A percentile compares a stretch with the other conserved stretches of the same genome.
These are phyloP conservation scores for Ginglymostoma cirratum DNA, from an alignment of 2,113 vertebrate species.

Conservation along the genomic window DNA sequence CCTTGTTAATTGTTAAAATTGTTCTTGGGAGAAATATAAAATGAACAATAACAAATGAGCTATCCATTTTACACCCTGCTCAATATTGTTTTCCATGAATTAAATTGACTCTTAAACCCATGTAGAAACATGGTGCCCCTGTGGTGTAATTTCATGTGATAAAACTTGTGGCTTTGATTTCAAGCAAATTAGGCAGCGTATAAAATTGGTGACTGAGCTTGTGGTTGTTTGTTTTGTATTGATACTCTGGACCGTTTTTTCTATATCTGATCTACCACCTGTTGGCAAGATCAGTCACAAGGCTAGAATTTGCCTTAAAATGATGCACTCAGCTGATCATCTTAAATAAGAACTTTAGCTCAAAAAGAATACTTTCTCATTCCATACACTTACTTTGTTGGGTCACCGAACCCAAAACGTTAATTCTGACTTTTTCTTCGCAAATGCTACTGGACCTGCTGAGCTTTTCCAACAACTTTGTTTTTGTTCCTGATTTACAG, in stretches of 20 bases:
- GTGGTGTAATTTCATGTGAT: not conserved
- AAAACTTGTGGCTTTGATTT: not conserved
- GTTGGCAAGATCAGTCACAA: not conserved
- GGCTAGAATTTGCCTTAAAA: not conserved
- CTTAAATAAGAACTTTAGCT: no score
- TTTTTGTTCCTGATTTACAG: no score
- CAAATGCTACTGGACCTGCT: no score
- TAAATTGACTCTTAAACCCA: not conserved
- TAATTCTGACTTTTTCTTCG: no score
- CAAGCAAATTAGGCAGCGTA: not conserved
- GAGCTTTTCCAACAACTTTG: no score
- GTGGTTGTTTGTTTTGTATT: not conserved
- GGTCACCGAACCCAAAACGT: no score
- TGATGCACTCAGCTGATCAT: no score
- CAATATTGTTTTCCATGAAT: not conserved
- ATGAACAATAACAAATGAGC: not conserved
- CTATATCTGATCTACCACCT: not conserved
- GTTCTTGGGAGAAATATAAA: not conserved
- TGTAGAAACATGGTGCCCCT: not conserved
- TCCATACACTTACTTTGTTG: no score
- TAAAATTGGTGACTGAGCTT: not conserved
- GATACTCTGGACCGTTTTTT: not conserved
- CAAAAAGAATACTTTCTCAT: no score
- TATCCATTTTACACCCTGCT: not conserved
- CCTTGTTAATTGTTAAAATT: not conserved